Percentiles rank a stretch among this genome's conserved stretches.
Evolutionary conservation across 2,888 invertebrate species (phyloP).

Genomic region (Sthenelais limicola): DNA sequence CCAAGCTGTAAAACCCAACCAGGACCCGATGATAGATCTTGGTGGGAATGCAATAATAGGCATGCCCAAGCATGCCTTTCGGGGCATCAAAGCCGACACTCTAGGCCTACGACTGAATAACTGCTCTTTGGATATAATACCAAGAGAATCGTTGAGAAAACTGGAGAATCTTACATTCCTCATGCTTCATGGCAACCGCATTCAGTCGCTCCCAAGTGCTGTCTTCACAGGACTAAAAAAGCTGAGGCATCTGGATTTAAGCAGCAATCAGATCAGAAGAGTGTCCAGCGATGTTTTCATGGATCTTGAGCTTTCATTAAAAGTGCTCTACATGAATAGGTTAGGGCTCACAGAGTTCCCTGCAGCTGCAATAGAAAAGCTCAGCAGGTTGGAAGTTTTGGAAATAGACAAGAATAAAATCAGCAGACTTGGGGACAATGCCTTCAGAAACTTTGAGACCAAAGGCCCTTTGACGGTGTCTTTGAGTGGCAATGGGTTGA

Average conservation of each 20-base stretch:
- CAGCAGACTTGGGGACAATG: constrained; percentile 1
- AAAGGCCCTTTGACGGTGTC: constrained; percentile 8
- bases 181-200: constrained; percentile 14
- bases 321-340: not conserved
- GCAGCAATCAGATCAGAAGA: constrained; percentile 13
- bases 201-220: constrained; percentile 19
- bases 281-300: constrained; percentile 24
- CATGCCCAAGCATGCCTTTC: constrained; percentile 32
- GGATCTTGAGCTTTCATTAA: constrained; percentile 2
- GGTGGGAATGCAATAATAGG: constrained; percentile 30
- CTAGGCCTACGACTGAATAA: constrained; percentile 27
- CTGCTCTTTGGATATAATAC: constrained; percentile 26
- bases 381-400: constrained; percentile 1
- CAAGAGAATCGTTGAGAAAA: constrained; percentile 8
- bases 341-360: constrained; percentile 27
- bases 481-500: constrained; percentile 15
- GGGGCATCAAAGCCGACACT: constrained; percentile 5
- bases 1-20: not conserved
- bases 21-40: constrained; percentile 25
- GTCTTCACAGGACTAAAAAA: constrained; percentile 14
- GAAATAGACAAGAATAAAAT: constrained; percentile 29
- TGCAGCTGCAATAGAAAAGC: constrained; percentile 23
- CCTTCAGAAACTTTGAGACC: constrained; percentile 28
- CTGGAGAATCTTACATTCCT: constrained; percentile 31
- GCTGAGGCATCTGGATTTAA: constrained; percentile 16